Evolutionary conservation across 2,113 vertebrate genomes (phyloP), one percentile per base, ranked within the genome.

Genomic region (Hymenochirus boettgeri): DNA sequence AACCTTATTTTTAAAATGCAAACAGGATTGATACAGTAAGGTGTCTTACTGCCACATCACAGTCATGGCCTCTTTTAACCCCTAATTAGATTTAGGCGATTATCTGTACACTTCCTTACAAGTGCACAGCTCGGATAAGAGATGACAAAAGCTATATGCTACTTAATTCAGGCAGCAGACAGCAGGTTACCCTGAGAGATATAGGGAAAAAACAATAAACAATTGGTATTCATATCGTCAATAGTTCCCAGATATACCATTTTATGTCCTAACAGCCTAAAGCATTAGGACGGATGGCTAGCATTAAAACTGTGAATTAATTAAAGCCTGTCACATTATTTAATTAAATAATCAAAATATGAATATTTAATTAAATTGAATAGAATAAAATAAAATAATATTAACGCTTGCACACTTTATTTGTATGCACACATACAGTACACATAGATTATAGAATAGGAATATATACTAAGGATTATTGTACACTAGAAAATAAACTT

Each of bases 1-100:
- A 97, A 94, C 92, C 92, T 96, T 93, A 91, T 95, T 95, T 95
- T 94, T 94, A 91, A 89, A 90, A 95, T 90, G 92, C 93, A 95
- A 96, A 96, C 91, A 91, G 91, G 93, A 95, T 94, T 97, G 91
- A 77, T 89, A 85, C 86, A 89, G 85, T 84, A 87, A 93, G 91
- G 90, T 92, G 90, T 90, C 89, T 92, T 83, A 71, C 81, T 89
- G 92, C 91, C 89, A 92, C 89, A 88, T 86, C 88, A 89, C 89
- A 95, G 93, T 93, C 93, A 95, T 93, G 93, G 89, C 91, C 92
- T 91, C 90, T 90, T 95, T 95, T 93, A 94, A 93, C 87, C 89
- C 87, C 82, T 96, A 97, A 97, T 96, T 96, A 96, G 93, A 97
- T 97, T 96, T 86, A 90, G 89, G 92, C 82, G 91, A 97, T 97